Evolutionary conservation across 1,140 invertebrate species (phyloP), one percentile per base, ranked within the genome.

Genomic region (Rhyzopertha dominica): DNA sequence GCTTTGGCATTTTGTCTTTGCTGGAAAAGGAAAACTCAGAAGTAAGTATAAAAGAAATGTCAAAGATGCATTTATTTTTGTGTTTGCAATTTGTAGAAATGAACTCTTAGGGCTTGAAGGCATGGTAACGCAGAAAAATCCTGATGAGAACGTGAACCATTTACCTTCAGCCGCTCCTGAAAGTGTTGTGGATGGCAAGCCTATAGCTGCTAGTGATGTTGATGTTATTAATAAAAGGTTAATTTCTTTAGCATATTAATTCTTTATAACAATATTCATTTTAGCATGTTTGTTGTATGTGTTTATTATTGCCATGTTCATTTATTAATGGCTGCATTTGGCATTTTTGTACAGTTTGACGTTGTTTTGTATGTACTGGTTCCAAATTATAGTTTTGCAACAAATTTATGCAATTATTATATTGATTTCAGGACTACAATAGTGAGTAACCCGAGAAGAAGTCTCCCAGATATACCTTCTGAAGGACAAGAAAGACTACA

Each of bases 381-480:
- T 16, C 9, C 9, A 42, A 14, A 17, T 12, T n/a, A n/a, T n/a
- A n/a, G n/a, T n/a, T n/a, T n/a, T n/a, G n/a, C n/a, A n/a, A n/a
- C n/a, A n/a, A n/a, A n/a, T n/a, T n/a, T n/a, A n/a, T n/a, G n/a
- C n/a, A n/a, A n/a, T n/a, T n/a, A n/a, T n/a, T n/a, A n/a, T 47
- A 28, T 47, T 46, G 4, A 41, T 26, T 49, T 25, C 20, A 58
- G 49, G 40, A 42, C 46, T 17, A 28, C 42, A 22, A 39, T 37
- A 7, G 37, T 43, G 18, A 71, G 63, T 22, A 71, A 73, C 46
- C 76, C 77, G 8, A 75, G 80, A 52, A 69, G 80, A 61, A 81
- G 79, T 65, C 68, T 82, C 40, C 80, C 80, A 16, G 80, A 81
- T 54, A 81, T 82, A 54, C 80, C 80, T 35, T 69, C 58, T 12